phyloP scores from a whole-genome alignment of 1,140 invertebrate genomes.

The Neodiprion fabricii region DNA sequence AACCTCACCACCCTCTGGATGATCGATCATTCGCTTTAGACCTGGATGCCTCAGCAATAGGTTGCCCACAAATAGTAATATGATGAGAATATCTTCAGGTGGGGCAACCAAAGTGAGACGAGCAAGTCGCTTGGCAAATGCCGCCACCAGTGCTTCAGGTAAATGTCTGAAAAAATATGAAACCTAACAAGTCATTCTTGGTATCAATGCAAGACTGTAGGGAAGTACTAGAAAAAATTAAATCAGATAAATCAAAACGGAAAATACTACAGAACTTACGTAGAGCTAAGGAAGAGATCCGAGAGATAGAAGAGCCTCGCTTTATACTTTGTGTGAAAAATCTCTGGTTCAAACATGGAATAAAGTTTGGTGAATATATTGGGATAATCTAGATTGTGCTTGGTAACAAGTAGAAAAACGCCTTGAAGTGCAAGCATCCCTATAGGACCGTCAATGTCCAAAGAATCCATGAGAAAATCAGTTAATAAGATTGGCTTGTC shows the following conservation, averaged over 20 bases:
- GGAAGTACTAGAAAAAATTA: background rate
- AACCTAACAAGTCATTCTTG: background rate
- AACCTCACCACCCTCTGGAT: conserved; percentile 57
- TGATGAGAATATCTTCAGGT: conserved; percentile 78
- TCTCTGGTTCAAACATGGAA: conserved; percentile 86
- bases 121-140: conserved; percentile 89
- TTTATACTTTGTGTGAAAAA: conserved; percentile 91
- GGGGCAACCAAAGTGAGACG: conserved; percentile 83
- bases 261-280: conserved; percentile 68
- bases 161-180: conserved; percentile 74
- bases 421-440: conserved; percentile 92
- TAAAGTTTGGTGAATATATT: conserved; percentile 95
- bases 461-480: conserved; percentile 92
- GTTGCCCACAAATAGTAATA: conserved; percentile 87
- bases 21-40: conserved; percentile 78
- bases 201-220: too few relatives aligned
- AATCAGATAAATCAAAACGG: background rate
- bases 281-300: conserved; percentile 91
- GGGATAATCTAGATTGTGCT: conserved; percentile 94
- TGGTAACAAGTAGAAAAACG: conserved; percentile 87
- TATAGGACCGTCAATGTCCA: conserved; percentile 85
- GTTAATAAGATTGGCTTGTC: conserved; percentile 83
- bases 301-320: conserved; percentile 84
- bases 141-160: conserved; percentile 88
- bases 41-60: conserved; percentile 86